Percentiles rank a stretch among this genome's conserved stretches.
Conservation (phyloP, 2,888 invertebrate genomes). For the Anaspis maculata region DNA sequence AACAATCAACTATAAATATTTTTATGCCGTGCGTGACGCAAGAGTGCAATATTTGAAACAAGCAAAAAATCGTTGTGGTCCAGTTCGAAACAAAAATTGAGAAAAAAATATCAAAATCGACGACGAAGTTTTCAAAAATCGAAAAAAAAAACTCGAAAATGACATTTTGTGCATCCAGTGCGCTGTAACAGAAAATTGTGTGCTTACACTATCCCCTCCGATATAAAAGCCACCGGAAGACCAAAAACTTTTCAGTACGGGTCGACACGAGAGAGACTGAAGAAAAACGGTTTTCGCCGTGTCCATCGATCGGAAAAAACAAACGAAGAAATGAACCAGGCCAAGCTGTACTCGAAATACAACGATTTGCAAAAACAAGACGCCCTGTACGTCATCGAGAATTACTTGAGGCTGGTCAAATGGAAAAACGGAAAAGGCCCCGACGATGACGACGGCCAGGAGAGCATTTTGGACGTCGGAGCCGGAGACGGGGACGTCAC, state of each 20-base stretch:
- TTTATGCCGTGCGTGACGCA: no score
- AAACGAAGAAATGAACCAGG: slow-evolving; percentile 41
- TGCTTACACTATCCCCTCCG: slow-evolving; percentile 11
- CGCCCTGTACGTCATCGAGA: slow-evolving; percentile 54
- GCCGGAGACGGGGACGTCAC: slow-evolving; percentile 67
- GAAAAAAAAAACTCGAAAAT: no score
- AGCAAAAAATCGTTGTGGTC: no score
- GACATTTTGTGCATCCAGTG: no score
- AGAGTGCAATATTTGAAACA: no score
- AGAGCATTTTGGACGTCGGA: slow-evolving; percentile 60
- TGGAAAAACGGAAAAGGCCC: slow-evolving; percentile 48
- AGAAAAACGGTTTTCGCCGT: no score
- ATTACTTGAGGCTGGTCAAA: slow-evolving; percentile 50
- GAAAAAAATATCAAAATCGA: not conserved
- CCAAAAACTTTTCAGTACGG: slow-evolving; percentile 11
- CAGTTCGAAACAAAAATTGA: not conserved
- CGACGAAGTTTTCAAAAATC: no score
- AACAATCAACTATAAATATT: not conserved
- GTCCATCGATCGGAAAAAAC: not conserved
- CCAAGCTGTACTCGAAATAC: slow-evolving; percentile 58
- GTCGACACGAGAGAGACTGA: no score
- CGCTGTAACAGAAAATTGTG: slow-evolving; percentile 12
- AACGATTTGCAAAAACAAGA: slow-evolving; percentile 62
- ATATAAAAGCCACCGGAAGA: slow-evolving; percentile 13
- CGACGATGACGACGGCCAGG: no score